Evolutionary conservation across 1,140 invertebrate species (phyloP), one percentile per base, ranked within the genome.

Genomic region (Calosoma granatense): DNA sequence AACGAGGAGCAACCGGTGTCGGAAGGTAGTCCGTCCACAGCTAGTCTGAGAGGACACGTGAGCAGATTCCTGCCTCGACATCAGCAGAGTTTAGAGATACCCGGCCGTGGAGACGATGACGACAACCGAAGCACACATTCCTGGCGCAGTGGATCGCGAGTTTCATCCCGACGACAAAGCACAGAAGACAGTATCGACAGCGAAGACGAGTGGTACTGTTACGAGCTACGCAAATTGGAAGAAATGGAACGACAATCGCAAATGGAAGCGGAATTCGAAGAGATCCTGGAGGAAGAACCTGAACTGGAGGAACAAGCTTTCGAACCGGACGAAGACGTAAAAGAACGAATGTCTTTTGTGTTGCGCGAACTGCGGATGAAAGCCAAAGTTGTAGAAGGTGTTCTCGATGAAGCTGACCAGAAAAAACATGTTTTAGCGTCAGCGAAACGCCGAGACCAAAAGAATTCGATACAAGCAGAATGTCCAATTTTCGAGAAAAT

Each of bases 131-230:
- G 88, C 68, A 91, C 87, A 1, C 86, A 92, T 74, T 92, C 89
- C 0, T 90, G 86, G 74, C 78, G 90, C 59, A 92, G 88, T 64
- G 85, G 87, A 1, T 92, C 89, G 0, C 75, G 87, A 60, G 86
- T 89, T n/a, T 91, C 89, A 2, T 93, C 90, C 1, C 78, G 90
- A 64, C 74, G 90, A 30, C 90, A 94, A 74, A 92, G 90, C 68
- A 94, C 91, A 0, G 91, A 93, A 74, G 91, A 94, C 63, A 91
- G 88, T 57, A 94, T 94, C 56, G 91, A 94, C 70, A 90, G 87
- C 41, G 91, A 94, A 72, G 91, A 94, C 67, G 90, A 94, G 74
- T 94, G 91, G 86, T 94, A 92, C 65, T 88, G 87, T 60, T 92
- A 94, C 68, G 91, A 93, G 66, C 66, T 93, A 54, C 77, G 86